phyloP scores from a whole-genome alignment of 2,888 invertebrate species.

The Xylota sylvarum region DNA sequence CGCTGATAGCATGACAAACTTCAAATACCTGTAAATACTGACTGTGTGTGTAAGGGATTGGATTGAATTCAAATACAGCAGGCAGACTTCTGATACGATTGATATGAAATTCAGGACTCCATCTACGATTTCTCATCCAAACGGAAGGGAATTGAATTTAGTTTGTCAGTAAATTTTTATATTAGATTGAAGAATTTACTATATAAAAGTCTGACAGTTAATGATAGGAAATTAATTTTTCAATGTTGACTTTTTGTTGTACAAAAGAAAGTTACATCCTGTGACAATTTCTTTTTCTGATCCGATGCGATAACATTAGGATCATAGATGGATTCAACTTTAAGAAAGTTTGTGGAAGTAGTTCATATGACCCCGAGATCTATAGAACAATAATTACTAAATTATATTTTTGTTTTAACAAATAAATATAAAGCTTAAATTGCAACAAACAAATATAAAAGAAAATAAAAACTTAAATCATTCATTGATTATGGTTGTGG shows the following conservation, averaged over 20 bases:
- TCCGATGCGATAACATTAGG: too few species aligned
- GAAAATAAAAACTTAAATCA: too few species aligned
- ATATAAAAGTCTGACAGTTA: background rate
- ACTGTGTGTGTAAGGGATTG: conserved; percentile 29
- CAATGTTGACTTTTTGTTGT: background rate
- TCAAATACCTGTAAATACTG: conserved; percentile 48
- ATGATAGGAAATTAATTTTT: conserved; percentile 24
- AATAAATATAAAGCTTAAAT: background rate
- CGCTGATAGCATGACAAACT: conserved; percentile 53
- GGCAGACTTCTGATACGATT: conserved; percentile 46
- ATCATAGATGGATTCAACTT: too few species aligned
- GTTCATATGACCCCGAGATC: too few species aligned
- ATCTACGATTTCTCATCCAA: conserved; percentile 45
- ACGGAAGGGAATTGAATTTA: conserved; percentile 50
- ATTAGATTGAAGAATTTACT: conserved; percentile 27
- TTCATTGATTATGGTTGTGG: background rate
- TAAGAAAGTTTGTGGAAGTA: too few species aligned
- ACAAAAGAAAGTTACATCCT: too few species aligned
- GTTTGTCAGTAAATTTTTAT: conserved; percentile 21
- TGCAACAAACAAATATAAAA: too few species aligned
- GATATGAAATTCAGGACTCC: conserved; percentile 53
- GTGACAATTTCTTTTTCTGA: too few species aligned
- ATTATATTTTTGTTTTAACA: background rate
- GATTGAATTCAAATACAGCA: conserved; percentile 64
- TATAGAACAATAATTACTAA: too few species aligned